Percentiles rank a stretch among this genome's conserved stretches.
Evolutionary conservation across 2,113 vertebrate genomes (phyloP).

Genomic region (Oreochromis aureus): DNA sequence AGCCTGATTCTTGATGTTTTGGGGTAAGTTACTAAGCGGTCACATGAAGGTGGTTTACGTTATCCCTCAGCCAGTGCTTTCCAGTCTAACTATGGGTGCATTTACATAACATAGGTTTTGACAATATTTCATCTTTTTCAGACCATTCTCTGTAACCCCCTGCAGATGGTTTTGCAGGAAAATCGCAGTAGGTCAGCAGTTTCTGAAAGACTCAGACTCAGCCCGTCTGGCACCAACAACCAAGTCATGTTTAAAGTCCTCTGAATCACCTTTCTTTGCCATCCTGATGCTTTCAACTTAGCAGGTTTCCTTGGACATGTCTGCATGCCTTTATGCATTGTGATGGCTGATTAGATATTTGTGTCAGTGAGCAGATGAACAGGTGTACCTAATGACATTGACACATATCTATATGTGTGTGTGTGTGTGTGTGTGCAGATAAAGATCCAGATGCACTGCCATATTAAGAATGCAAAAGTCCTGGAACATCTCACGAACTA

Average conservation of each 20-base stretch:
- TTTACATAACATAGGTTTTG: background rate
- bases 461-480: background rate
- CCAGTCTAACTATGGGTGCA: background rate
- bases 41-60: background rate
- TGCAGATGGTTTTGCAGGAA: background rate
- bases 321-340: background rate
- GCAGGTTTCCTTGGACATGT: background rate
- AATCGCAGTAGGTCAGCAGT: background rate
- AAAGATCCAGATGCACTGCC: background rate
- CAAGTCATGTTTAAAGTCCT: background rate
- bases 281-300: background rate
- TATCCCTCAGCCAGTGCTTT: background rate
- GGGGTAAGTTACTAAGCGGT: background rate
- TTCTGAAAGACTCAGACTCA: background rate
- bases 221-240: background rate
- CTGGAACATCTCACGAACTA: background rate
- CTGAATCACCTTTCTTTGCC: background rate
- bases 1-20: background rate
- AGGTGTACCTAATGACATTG: background rate
- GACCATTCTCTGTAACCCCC: background rate
- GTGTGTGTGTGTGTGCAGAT: background rate
- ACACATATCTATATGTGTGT: background rate
- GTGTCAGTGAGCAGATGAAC: background rate
- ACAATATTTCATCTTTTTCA: background rate
- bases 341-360: background rate